Percentiles rank a stretch among this genome's conserved stretches.
Evolutionary conservation across 2,888 invertebrate genomes (phyloP).

Genomic region (Drosophila dives): DNA sequence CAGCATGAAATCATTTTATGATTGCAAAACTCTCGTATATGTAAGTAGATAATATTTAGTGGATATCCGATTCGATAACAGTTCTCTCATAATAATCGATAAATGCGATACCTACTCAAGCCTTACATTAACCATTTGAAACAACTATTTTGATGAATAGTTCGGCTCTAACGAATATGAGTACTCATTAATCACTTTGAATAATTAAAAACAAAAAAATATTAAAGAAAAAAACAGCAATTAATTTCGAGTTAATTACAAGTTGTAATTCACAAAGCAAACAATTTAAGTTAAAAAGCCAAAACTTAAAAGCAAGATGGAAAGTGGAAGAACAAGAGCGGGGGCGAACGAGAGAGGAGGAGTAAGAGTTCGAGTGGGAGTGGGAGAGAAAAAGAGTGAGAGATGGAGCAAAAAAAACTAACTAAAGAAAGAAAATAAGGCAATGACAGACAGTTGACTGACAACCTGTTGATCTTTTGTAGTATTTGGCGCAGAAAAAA

Average conservation of each 20-base stretch:
- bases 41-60: neutral
- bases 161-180: neutral
- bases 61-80: neutral
- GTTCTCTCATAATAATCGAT: neutral
- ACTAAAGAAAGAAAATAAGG: constrained; percentile 24
- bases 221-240: constrained; percentile 15
- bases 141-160: neutral
- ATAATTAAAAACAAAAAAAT: constrained; percentile 1
- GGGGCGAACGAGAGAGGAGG: too few species aligned
- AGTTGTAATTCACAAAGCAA: constrained; percentile 29
- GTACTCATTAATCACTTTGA: constrained; percentile 4
- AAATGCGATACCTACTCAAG: neutral
- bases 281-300: constrained; percentile 5
- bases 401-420: constrained; percentile 12
- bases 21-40: neutral
- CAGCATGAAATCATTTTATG: neutral
- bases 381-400: constrained; percentile 1
- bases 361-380: neutral
- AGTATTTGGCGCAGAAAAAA: constrained; percentile 40
- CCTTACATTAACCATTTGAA: neutral
- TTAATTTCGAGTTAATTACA: constrained; percentile 34
- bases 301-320: neutral
- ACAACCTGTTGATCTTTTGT: constrained; percentile 66
- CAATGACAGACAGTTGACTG: constrained; percentile 54
- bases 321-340: neutral